Base-by-base conservation (phyloP, 2,888 invertebrate genomes). In the Idaea biselata region DNA sequence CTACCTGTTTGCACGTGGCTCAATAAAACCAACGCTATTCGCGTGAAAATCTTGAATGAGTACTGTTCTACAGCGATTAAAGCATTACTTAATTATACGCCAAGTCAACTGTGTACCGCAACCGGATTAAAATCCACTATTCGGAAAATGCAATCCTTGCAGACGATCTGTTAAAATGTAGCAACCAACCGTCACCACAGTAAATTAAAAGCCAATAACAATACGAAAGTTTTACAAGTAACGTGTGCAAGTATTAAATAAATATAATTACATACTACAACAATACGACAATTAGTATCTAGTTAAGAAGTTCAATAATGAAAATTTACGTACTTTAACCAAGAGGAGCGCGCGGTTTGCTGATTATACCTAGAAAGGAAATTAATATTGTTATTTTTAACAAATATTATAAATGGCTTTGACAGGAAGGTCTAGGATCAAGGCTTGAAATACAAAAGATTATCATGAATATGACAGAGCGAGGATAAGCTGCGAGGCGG, bases 341-440 rank as follows among this genome's bases (percentile, higher is more conserved):
- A 89, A 86, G 91, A 89, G 78, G 89, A 84, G 84, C 91, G 90
- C 86, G 88, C 90, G 86, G 87, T 87, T 89, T 89, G 91, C 86
- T 91, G 91, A 86, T 89, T 91, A 91, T 91, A 91, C 91, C 91
- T 91, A 91, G 91, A 91, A 91, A 89, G 87, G 88, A 90, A 91
- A 91, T 84, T 73, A 87, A 78, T 79, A 80, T 79, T 83, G 84
- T 80, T 83, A 83, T 85, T 76, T 81, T 79, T 78, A 79, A 81
- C 78, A 82, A 79, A 79, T 74, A 76, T 70, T 67, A 74, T 73
- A 76, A 73, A 75, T 78, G 79, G 80, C 79, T 82, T 80, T 77
- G 77, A 75, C 73, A 78, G 83, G 82, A 86, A 89, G 89, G 86
- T 84, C 87, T 87, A 86, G 87, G 87, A 88, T 86, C 87, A 88